A percentile compares a stretch with the other conserved stretches of the same genome.
phyloP scores from a whole-genome alignment of 2,888 invertebrate genomes.

The Busseola fusca region DNA sequence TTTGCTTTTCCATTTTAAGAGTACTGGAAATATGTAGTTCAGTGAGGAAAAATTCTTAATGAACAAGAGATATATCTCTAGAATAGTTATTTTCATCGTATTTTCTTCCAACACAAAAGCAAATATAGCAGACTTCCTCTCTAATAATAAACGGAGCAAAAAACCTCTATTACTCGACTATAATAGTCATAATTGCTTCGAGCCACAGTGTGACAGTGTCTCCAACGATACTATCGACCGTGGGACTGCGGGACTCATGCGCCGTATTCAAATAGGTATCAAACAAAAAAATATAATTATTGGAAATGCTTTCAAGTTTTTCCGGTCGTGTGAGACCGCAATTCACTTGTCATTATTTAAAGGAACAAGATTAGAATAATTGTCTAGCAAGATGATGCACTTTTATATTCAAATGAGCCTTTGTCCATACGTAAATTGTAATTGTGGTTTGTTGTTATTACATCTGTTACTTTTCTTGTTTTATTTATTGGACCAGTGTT shows the following conservation, averaged over 20 bases:
- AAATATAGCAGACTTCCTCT: slow-evolving; percentile 39
- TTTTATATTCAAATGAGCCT: slow-evolving; percentile 84
- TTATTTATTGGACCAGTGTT: slow-evolving; percentile 64
- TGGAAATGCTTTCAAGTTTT: slow-evolving; percentile 86
- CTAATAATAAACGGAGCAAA: slow-evolving; percentile 41
- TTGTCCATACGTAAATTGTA: slow-evolving; percentile 74
- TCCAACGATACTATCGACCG: slow-evolving; percentile 66
- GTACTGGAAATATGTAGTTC: no score
- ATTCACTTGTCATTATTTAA: slow-evolving; percentile 67
- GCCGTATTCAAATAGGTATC: slow-evolving; percentile 65
- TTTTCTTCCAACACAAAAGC: slow-evolving; percentile 29
- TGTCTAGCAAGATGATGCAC: slow-evolving; percentile 66
- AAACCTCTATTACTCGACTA: slow-evolving; percentile 32
- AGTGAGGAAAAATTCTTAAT: not conserved
- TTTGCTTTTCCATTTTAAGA: no score
- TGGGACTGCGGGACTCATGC: slow-evolving; percentile 79
- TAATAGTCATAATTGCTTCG: slow-evolving; percentile 43
- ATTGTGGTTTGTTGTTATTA: slow-evolving; percentile 65
- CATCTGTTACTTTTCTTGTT: slow-evolving; percentile 53
- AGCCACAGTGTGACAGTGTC: slow-evolving; percentile 45
- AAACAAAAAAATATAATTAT: slow-evolving; percentile 72
- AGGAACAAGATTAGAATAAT: slow-evolving; percentile 81
- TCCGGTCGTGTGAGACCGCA: slow-evolving; percentile 81
- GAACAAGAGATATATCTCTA: not conserved
- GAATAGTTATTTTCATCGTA: slow-evolving; percentile 5